Base-by-base conservation (phyloP, 2,797 vertebrate species). In the Hydrolagus colliei region DNA sequence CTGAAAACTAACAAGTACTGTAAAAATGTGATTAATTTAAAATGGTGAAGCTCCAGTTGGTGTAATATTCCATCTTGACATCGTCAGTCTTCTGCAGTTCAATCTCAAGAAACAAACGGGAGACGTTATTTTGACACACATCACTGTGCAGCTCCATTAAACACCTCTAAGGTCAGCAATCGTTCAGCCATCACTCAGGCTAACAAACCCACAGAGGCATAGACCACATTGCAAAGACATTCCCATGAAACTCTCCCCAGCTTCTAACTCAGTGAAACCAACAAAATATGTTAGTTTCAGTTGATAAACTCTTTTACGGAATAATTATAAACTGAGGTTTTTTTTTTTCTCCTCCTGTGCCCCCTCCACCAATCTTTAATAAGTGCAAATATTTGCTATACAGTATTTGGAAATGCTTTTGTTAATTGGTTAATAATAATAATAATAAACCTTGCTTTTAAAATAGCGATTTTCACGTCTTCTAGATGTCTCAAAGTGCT, bases 101-200 rank as follows among this genome's bases (percentile, higher is more conserved):
- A 88, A 87, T 35, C 87, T 87, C 61, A 79, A 86, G 86, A 85
- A 87, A 88, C 12, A 87, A 88, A 85, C 85, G 88, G 88, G 89
- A 88, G 86, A 86, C 86, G 86, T 89, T 87, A 88, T 88, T 85
- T 18, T 88, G 7, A 89, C 86, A 89, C 87, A 0, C 32, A 77
- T 88, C 20, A 86, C 87, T 77, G 87, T 80, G 87, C 88, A 89
- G 87, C 77, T 88, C 35, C 88, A 87, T 80, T 75, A 77, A 87
- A 88, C 86, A 63, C 78, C 41, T 86, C 84, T 90, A 89, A 91
- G 88, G 88, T 89, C 89, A 89, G 87, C 88, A 27, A 89, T 91
- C 87, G 88, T 86, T 91, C 90, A 89, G 88, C 86, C 90, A 88
- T 90, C 87, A 88, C 87, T 90, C 89, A 87, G 72, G 86, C 87